phyloP scores from a whole-genome alignment of 2,113 vertebrate species.

The Platichthys flesus region DNA sequence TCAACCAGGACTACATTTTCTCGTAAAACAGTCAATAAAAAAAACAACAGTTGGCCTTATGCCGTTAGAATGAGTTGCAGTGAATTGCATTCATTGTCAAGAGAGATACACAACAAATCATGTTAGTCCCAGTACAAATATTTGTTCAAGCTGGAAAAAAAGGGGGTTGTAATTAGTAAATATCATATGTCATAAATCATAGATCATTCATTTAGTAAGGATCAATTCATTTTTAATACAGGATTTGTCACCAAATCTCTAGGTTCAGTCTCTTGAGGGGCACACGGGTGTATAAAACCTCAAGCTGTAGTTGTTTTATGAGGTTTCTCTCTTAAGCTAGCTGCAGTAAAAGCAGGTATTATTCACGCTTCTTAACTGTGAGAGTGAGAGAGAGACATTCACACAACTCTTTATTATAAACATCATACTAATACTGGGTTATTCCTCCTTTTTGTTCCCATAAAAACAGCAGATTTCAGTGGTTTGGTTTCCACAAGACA shows the following conservation, averaged over 20 bases:
- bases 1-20: neutral
- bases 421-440: neutral
- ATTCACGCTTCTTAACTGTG: conserved; percentile 13
- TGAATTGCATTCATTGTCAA: conserved; percentile 27
- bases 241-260: no score
- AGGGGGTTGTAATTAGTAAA: neutral
- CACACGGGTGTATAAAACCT: neutral
- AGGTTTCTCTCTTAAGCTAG: conserved; percentile 5
- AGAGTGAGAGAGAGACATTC: neutral
- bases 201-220: no score
- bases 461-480: neutral
- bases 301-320: neutral
- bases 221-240: no score
- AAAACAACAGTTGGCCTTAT: neutral
- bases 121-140: neutral
- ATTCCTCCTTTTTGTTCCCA: neutral
- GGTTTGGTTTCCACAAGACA: neutral
- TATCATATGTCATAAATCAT: no score
- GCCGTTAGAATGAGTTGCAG: neutral
- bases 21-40: neutral
- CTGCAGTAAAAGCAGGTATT: neutral
- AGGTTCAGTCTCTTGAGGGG: neutral
- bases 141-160: neutral
- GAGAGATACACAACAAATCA: conserved; percentile 28
- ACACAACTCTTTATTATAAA: neutral